phyloP scores from a whole-genome alignment of 23 tunicate species.

The Ciona savignyi region DNA sequence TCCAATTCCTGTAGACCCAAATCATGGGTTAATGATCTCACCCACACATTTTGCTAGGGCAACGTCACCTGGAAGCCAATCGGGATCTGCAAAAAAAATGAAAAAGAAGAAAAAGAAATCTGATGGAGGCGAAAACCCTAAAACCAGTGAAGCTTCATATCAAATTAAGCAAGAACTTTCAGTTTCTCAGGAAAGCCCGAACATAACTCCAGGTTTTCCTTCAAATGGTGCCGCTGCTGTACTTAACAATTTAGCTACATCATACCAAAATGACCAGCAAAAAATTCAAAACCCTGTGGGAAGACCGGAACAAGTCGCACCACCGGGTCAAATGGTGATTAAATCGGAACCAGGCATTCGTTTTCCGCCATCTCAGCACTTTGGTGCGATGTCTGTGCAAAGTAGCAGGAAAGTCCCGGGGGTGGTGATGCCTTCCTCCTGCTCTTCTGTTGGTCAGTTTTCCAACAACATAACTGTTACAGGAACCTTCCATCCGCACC shows the following conservation, averaged over 20 bases:
- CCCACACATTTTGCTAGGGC: conserved; percentile 3
- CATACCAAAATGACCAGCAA: conserved; percentile 10
- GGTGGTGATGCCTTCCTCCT: conserved; percentile 20
- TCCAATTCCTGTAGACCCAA: conserved; percentile 79
- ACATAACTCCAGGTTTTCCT: background rate
- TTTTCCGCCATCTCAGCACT: conserved; percentile 12
- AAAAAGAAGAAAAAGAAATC: conserved; percentile 27
- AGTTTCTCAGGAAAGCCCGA: background rate
- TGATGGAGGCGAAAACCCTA: background rate
- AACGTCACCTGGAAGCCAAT: conserved; percentile 1
- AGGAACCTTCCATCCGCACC: conserved; percentile 70
- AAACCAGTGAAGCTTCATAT: background rate
- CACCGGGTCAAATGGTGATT: background rate
- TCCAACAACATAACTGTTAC: conserved; percentile 37
- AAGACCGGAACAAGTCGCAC: background rate
- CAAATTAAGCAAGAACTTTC: conserved; percentile 6
- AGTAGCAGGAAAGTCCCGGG: conserved; percentile 27
- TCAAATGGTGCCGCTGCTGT: background rate
- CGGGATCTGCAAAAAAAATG: conserved; percentile 7
- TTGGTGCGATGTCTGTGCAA: background rate
- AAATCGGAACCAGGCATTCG: conserved; percentile 16
- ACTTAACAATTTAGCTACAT: background rate
- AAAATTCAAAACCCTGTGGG: background rate
- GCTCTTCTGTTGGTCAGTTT: background rate
- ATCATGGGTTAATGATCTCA: conserved; percentile 14